Conservation (phyloP, 1,140 invertebrate species). For the Zophobas morio region DNA sequence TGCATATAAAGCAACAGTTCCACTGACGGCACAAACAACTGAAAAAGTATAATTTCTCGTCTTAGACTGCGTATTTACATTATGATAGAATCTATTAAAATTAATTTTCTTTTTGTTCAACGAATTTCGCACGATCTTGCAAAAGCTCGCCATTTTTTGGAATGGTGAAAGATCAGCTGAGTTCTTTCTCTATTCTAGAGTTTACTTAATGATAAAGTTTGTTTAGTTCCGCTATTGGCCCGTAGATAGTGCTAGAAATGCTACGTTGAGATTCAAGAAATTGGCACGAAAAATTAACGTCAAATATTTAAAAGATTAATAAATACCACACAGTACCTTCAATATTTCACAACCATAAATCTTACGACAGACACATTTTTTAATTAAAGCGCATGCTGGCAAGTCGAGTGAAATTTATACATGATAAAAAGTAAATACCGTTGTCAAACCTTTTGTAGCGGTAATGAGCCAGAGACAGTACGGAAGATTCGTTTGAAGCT, state of each 20-base stretch:
- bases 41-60: constrained; percentile 7
- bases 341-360: constrained; percentile 1
- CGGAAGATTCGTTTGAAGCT: neutral
- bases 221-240: constrained; percentile 5
- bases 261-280: neutral
- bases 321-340: no score
- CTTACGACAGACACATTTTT: neutral
- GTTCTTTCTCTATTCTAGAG: neutral
- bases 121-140: constrained; percentile 7
- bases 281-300: constrained; percentile 22
- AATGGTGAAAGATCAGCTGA: constrained; percentile 22
- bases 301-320: constrained; percentile 4
- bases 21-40: constrained; percentile 44
- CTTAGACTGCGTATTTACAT: neutral
- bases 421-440: neutral
- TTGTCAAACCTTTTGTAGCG: constrained; percentile 1
- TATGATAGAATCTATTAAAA: constrained; percentile 22
- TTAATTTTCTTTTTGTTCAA: neutral
- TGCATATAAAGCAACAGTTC: constrained; percentile 52
- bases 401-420: neutral
- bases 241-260: constrained; percentile 16
- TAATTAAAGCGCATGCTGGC: constrained; percentile 2
- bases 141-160: constrained; percentile 39
- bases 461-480: neutral
- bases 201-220: neutral